Base-by-base conservation (phyloP, 2,888 invertebrate genomes). In the Leucozona laternaria region DNA sequence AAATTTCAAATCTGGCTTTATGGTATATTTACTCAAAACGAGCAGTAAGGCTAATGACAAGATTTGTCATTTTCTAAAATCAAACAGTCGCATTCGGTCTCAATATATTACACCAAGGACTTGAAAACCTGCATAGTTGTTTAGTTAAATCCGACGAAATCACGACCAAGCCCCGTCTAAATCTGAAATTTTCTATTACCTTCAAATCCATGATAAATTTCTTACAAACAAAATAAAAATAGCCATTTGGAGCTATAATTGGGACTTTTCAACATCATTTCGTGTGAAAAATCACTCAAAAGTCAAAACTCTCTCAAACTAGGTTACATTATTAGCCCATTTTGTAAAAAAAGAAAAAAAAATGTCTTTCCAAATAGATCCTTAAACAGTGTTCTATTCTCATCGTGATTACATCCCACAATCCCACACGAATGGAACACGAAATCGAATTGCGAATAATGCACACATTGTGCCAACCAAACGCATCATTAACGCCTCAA, bases 381-480 rank as follows among this genome's bases (percentile, higher is more conserved):
- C 57, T 66, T 66, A 79, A 79, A 22, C 43, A 66, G 37, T 48
- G 34, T 43, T 31, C 55, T 34, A 50, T 40, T 55, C 57, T 17
- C 75, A 62, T 62, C 25, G 31, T 72, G 64, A 50, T 53, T 45
- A 48, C 68, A 75, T 78, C 79, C 43, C 6, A 48, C 66, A 60
- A 68, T 71, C 57, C 81, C 60, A 73, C 77, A 62, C 72, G 62
- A 62, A 55, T 43, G 20, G 17, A 58, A 66, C 62, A 85, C 77
- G 66, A 75, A 84, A 77, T 77, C 85, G 70, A 64, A 66, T 66
- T 66, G 66, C 48, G 34, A 66, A 72, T 80, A 80, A 76, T 76
- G 77, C 79, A 79, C 76, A 86, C 78, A 81, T 79, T 86, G 73
- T 86, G 71, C 95, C 68, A 79, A 25, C 43, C 62, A 68, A 86